Base-by-base conservation (phyloP, 2,888 invertebrate genomes). In the Platypus cylindrus region DNA sequence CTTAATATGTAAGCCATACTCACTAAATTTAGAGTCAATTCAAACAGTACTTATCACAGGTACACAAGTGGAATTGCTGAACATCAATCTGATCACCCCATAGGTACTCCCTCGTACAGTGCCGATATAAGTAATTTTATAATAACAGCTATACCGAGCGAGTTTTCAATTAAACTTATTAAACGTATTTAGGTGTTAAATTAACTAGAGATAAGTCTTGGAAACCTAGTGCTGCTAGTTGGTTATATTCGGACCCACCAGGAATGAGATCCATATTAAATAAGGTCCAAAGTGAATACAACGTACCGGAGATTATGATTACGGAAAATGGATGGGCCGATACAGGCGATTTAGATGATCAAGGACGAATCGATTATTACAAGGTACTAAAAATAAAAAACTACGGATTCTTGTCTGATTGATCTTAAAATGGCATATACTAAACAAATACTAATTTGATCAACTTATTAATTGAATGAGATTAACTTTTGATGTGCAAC, bases 1-100 rank as follows among this genome's bases (percentile, higher is more conserved):
- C 28, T 43, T 11, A 43, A 43, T 26, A 20, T 5, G 34, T 28
- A 28, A 7, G 31, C 12, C 25, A n/a, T n/a, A n/a, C n/a, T n/a
- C n/a, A n/a, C n/a, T n/a, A n/a, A n/a, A n/a, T n/a, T n/a, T n/a
- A 20, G 9, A 7, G 20, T 20, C 5, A 9, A 7, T 9, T 20
- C 9, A 20, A 20, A 20, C 9, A 20, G 5, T 7, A 20, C 20
- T 31, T 29, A 9, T 29, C 16, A 9, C 9, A 29, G 29, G 16
- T 29, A 29, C n/a, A 29, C 29, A 9, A 29, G 29, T 16, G 2
- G 2, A 2, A 32, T 32, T 15, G 24, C 11, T 7, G 32, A 32
- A 8, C 7, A 22, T 16, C 15, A 11, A 3, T 16, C 32, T 16
- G 24, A 23, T n/a, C 16, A 2, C 5, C 12, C 20, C 15, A 16